Conservation (phyloP, 2,888 invertebrate species). For the Bombylius major region DNA sequence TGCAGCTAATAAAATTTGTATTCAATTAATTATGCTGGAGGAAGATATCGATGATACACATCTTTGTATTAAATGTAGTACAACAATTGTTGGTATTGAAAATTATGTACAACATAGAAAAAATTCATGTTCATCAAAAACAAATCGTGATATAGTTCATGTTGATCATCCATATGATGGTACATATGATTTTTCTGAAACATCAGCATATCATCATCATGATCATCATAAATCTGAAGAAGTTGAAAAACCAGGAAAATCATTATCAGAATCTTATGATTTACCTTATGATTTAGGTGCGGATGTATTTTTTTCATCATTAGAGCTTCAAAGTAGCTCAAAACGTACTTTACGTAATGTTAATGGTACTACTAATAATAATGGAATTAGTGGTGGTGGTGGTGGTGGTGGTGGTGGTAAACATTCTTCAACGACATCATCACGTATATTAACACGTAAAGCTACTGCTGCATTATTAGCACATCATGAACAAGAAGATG, state of each 20-base stretch:
- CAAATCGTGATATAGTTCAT: conserved; percentile 15
- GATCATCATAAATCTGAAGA: conserved; percentile 15
- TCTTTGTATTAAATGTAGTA: conserved; percentile 75
- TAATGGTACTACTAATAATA: not conserved
- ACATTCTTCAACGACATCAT: not conserved
- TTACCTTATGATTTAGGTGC: conserved; percentile 54
- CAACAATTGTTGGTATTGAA: conserved; percentile 70
- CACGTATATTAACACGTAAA: conserved; percentile 27
- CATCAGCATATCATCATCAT: conserved; percentile 10
- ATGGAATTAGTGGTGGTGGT: not conserved
- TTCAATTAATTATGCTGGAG: conserved; percentile 21
- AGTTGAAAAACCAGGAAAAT: conserved; percentile 27
- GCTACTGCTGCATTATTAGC: conserved; percentile 34
- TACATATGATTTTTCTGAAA: conserved; percentile 24
- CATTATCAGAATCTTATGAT: conserved; percentile 33
- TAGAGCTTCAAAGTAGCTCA: conserved; percentile 63
- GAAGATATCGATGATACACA: conserved; percentile 74
- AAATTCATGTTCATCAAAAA: conserved; percentile 44
- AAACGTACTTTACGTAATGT: conserved; percentile 26
- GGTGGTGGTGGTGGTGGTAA: not conserved
- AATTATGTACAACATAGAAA: conserved; percentile 78
- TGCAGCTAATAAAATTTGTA: no score
- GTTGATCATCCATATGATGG: conserved; percentile 26
- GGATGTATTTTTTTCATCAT: conserved; percentile 74
- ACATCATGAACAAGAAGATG: conserved; percentile 29